These are phyloP conservation scores for Cherax destructor DNA, from an alignment of 1,140 invertebrate species.

Conservation along the genomic window DNA sequence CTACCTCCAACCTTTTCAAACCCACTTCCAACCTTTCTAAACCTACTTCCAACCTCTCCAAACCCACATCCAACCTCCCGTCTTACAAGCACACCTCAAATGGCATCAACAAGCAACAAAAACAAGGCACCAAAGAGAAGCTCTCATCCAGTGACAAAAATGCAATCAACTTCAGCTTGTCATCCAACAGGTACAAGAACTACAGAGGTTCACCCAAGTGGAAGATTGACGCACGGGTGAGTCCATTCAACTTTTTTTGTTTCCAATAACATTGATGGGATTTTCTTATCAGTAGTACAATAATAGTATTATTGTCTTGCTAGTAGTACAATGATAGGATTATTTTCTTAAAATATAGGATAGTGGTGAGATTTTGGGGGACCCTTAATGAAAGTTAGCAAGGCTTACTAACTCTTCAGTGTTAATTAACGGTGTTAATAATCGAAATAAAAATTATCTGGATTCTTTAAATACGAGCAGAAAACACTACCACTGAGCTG, in stretches of 20 bases:
- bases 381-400: too few species aligned
- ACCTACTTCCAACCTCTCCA: background rate
- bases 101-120: constrained; percentile 10
- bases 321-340: background rate
- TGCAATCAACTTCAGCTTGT: constrained; percentile 29
- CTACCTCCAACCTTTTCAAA: background rate
- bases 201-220: constrained; percentile 58
- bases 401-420: too few species aligned
- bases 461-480: too few species aligned
- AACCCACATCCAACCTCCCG: background rate
- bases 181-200: constrained; percentile 48
- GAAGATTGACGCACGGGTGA: constrained; percentile 55
- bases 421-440: too few species aligned
- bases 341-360: background rate
- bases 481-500: too few species aligned
- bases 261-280: background rate
- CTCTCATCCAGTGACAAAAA: constrained; percentile 23
- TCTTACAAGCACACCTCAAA: background rate
- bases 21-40: background rate
- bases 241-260: background rate
- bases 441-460: too few species aligned
- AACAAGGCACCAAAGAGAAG: constrained; percentile 32
- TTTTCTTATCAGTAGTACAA: background rate
- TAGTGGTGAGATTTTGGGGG: background rate
- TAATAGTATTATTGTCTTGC: background rate